These are phyloP conservation scores for Heliconius nattereri DNA, from an alignment of 1,140 invertebrate species.

Conservation along the genomic window DNA sequence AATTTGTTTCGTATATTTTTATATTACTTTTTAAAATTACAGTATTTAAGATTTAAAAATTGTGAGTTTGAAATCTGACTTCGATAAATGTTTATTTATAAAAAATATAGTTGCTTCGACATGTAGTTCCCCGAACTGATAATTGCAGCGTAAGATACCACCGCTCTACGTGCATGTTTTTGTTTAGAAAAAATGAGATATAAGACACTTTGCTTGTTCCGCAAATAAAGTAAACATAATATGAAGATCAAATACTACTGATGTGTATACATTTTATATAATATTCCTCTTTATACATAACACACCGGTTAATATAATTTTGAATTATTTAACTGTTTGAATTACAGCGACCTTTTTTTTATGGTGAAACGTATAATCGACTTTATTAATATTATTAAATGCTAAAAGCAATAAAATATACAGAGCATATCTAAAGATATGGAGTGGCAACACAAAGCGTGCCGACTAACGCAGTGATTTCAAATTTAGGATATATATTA, in stretches of 20 bases:
- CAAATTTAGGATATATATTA: background rate
- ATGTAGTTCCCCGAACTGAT: too few relatives aligned
- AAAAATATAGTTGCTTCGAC: too few relatives aligned
- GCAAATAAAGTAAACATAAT: background rate
- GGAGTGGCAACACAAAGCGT: constrained; percentile 1
- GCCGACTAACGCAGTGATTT: background rate
- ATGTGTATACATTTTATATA: background rate
- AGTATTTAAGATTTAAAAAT: background rate
- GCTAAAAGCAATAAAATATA: constrained; percentile 7
- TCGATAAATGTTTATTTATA: too few relatives aligned
- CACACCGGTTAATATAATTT: background rate
- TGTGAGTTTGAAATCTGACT: too few relatives aligned
- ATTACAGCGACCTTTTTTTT: background rate
- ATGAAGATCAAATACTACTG: background rate
- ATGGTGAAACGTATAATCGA: background rate
- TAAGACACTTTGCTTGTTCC: background rate
- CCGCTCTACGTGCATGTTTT: background rate
- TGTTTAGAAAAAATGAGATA: background rate
- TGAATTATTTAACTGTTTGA: background rate
- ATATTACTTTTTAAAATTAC: background rate
- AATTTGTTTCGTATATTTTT: background rate
- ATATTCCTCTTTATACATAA: background rate
- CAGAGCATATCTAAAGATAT: constrained; percentile 11
- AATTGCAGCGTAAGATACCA: too few relatives aligned
- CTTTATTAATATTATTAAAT: background rate